Evolutionary conservation across 1,140 invertebrate species (phyloP), one percentile per base, ranked within the genome.

Genomic region (Coenobita brevimanus): DNA sequence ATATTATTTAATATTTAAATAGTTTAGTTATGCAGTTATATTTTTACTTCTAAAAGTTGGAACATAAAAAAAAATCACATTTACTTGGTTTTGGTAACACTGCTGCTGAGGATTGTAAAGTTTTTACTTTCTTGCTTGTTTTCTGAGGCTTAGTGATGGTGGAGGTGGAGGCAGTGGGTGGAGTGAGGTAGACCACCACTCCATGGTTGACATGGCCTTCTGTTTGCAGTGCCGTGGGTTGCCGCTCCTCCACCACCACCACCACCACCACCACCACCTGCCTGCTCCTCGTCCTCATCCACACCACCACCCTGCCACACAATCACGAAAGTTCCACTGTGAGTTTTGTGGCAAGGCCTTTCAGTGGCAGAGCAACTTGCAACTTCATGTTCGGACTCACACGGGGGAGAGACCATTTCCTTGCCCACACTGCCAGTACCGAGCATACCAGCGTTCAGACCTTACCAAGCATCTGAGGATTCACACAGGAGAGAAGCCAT

Each of bases 401-500:
- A 88, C 86, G 2, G 86, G 86, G 33, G 86, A 88, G 80, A 88
- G 82, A 54, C 86, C 86, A 38, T 88, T 75, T 38, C 79, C 86
- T 21, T 88, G 86, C 54, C 69, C 54, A 0, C 79, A 82, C 33
- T 88, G 86, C 33, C 46, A 64, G 0, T 88, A 88, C 79, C 76
- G 86, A 30, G 86, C 86, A 2, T 75, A 78, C 21, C 85, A 87
- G 43, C 60, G 85, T 27, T 87, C 85, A 2, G 85, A 87, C 50
- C 85, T 87, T 3, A 87, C 85, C 62, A 87, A 87, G 43, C 85
- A 87, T 33, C 60, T 87, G 17, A 33, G 85, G 38, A 76, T 82
- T 15, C 86, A 88, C 79, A 88, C 86, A 4, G 86, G 86, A 17
- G 86, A 88, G 71, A 88, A 88, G 71, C 86, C 86, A 13, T 88